Evolutionary conservation across 2,797 vertebrate genomes (phyloP).

Genomic region (Xyrichtys novacula): DNA sequence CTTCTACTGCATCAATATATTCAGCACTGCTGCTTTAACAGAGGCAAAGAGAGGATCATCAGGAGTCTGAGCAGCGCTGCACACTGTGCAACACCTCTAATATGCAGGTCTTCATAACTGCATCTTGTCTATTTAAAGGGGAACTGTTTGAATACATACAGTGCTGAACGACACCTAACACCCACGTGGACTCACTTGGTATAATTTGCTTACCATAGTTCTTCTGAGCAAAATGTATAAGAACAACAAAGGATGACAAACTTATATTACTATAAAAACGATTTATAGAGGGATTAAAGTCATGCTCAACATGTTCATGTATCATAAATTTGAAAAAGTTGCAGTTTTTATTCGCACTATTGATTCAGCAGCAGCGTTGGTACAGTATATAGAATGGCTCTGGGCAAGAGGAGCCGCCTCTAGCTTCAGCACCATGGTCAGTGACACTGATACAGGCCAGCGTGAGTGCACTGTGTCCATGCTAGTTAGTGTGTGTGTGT

Average conservation of each 20-base stretch:
- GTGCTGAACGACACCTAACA: not conserved
- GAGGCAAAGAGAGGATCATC: constrained; percentile 36
- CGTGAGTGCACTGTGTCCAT: constrained; percentile 5
- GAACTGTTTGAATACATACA: not conserved
- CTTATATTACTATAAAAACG: not conserved
- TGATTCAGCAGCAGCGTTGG: constrained; percentile 1
- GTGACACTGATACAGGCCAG: constrained; percentile 52
- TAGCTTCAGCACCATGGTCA: constrained; percentile 83
- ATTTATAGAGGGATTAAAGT: not conserved
- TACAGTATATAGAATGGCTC: constrained; percentile 1
- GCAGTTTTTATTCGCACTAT: not conserved
- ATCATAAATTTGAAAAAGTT: not conserved
- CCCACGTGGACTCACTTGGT: not conserved
- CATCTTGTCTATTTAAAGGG: not conserved
- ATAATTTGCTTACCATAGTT: no score
- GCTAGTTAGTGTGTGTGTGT: not conserved
- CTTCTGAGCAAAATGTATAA: no score
- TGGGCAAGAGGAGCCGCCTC: constrained; percentile 15
- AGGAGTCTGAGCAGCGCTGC: constrained; percentile 21
- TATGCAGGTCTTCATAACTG: not conserved
- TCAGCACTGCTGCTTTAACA: constrained; percentile 53
- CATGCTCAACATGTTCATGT: not conserved
- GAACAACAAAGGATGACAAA: not conserved
- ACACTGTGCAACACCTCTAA: not conserved
- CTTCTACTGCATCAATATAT: constrained; percentile 71